A percentile compares a stretch with the other conserved stretches of the same genome.
Conservation (phyloP, 2,797 vertebrate species). For the Onychomys arenicola region DNA sequence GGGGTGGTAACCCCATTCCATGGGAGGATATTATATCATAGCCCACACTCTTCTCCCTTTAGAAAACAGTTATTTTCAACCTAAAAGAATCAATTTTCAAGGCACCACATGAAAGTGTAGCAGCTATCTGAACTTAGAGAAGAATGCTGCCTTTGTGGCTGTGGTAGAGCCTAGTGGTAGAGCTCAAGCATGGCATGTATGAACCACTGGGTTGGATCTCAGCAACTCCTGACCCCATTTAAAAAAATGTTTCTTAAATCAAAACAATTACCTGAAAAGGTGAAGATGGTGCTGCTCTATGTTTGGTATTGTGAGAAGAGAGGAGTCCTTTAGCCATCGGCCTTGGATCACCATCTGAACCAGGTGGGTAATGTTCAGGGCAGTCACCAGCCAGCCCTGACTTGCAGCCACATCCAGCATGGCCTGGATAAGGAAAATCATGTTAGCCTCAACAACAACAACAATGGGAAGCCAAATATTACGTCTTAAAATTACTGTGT, state of each 20-base stretch:
- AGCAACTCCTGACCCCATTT: background rate
- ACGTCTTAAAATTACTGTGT: background rate
- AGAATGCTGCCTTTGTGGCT: background rate
- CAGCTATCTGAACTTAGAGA: background rate
- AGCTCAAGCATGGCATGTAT: background rate
- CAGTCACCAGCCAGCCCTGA: slow-evolving; percentile 96
- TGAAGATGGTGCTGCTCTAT: slow-evolving; percentile 93
- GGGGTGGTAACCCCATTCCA: background rate
- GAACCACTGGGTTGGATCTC: background rate
- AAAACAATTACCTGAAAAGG: slow-evolving; percentile 92
- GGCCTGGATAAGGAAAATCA: slow-evolving; percentile 88
- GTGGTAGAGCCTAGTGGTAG: background rate
- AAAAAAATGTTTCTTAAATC: slow-evolving; percentile 26
- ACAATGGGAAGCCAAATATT: background rate
- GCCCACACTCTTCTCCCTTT: background rate
- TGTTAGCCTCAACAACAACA: background rate
- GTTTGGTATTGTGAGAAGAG: slow-evolving; percentile 94
- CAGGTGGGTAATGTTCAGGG: slow-evolving; percentile 93
- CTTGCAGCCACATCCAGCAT: slow-evolving; percentile 97
- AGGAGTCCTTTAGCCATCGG: slow-evolving; percentile 95
- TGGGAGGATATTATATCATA: background rate
- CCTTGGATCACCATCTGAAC: slow-evolving; percentile 98
- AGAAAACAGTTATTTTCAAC: slow-evolving; percentile 15
- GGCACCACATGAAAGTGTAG: slow-evolving; percentile 52
- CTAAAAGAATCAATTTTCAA: background rate